These are phyloP conservation scores for Xiphorhynchus erythropygius DNA, from an alignment of 2,797 vertebrate genomes.

Conservation along the genomic window DNA sequence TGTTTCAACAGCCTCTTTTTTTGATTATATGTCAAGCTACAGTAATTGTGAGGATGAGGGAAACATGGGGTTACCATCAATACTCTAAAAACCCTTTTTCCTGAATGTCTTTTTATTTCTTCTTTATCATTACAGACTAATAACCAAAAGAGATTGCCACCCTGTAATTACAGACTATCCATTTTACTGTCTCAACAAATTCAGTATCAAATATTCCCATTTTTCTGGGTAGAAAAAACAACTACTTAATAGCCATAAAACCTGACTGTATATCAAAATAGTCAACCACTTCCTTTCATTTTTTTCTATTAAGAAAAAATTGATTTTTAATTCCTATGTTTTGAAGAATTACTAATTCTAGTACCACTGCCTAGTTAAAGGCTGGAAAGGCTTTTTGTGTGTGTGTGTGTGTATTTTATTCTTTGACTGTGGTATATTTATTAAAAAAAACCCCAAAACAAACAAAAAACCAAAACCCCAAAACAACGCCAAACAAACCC, in stretches of 20 bases:
- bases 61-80: rapidly evolving
- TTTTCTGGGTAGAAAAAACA: not conserved
- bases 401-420: not conserved
- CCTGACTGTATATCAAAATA: not conserved
- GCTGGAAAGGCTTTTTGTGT: not conserved
- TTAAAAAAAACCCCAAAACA: not conserved
- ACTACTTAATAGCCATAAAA: not conserved
- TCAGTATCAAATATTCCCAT: not conserved
- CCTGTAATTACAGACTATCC: not conserved
- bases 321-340: not conserved
- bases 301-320: not conserved
- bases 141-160: not conserved
- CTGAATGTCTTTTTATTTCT: not conserved
- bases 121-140: not conserved
- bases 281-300: not conserved
- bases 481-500: not conserved
- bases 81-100: not conserved
- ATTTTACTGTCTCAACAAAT: not conserved
- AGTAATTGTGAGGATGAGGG: not conserved
- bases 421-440: not conserved
- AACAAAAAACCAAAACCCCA: rapidly evolving
- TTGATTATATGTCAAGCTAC: not conserved
- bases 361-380: not conserved
- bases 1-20: not conserved
- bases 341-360: not conserved